Conservation (phyloP, 2,113 vertebrate species). For the Casuarius casuarius region DNA sequence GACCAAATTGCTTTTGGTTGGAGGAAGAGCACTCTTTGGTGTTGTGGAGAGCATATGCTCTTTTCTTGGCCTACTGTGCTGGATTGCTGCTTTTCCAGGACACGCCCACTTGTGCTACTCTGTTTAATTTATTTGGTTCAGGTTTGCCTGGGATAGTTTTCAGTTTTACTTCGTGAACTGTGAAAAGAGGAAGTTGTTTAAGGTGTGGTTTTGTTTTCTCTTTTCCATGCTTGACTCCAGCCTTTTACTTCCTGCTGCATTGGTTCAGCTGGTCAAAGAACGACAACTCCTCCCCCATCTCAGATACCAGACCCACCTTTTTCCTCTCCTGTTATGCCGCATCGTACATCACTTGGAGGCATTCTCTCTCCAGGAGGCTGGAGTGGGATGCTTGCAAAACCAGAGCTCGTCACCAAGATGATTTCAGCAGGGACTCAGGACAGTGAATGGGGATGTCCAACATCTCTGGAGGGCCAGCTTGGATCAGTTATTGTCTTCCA, state of each 20-base stretch:
- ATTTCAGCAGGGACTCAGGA: conserved; percentile 98
- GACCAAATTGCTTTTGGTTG: neutral
- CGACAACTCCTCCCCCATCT: conserved; percentile 95
- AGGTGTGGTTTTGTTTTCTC: neutral
- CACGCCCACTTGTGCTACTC: neutral
- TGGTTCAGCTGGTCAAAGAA: conserved; percentile 96
- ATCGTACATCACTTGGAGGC: conserved; percentile 88
- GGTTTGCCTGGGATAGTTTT: neutral
- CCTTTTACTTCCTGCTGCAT: conserved; percentile 95
- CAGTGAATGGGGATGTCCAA: conserved; percentile 97
- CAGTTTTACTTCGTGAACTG: neutral
- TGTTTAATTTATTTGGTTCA: neutral
- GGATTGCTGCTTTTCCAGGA: neutral
- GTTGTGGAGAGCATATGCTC: neutral
- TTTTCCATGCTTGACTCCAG: conserved; percentile 69
- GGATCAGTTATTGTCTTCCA: conserved; percentile 92
- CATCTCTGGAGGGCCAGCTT: conserved; percentile 94
- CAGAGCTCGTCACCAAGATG: conserved; percentile 89
- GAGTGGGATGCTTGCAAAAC: conserved; percentile 86
- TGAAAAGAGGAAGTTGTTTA: neutral
- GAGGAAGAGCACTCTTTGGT: neutral
- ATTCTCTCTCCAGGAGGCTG: conserved; percentile 88
- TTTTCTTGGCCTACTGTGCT: neutral
- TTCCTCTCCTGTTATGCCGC: conserved; percentile 80
- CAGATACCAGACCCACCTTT: conserved; percentile 96